These are phyloP conservation scores for Cetonia aurata DNA, from an alignment of 2,888 invertebrate species.

Conservation along the genomic window DNA sequence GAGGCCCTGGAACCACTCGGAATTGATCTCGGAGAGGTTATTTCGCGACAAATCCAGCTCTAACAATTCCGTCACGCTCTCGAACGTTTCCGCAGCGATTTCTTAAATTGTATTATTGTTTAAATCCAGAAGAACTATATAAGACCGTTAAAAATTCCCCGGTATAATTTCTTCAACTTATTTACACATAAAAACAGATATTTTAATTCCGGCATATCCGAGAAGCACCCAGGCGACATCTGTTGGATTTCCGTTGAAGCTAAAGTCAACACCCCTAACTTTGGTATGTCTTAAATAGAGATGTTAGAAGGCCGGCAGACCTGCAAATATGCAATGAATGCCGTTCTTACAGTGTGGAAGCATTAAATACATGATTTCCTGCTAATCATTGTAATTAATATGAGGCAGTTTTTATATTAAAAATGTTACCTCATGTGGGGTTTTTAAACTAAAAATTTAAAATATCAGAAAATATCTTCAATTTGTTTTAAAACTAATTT, in stretches of 20 bases:
- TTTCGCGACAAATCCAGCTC: slow-evolving; percentile 16
- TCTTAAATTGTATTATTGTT: slow-evolving; percentile 1
- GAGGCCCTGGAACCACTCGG: neutral
- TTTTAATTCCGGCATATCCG: slow-evolving; percentile 8
- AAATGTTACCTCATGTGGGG: too few relatives aligned
- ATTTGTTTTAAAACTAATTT: too few relatives aligned
- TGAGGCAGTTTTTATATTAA: too few relatives aligned
- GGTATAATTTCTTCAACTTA: neutral
- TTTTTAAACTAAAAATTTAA: too few relatives aligned
- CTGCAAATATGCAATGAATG: too few relatives aligned
- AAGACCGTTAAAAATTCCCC: slow-evolving; percentile 9
- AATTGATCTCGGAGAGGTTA: slow-evolving; percentile 1
- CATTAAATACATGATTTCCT: too few relatives aligned
- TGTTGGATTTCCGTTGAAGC: neutral
- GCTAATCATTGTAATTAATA: too few relatives aligned
- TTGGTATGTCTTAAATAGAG: slow-evolving; percentile 20
- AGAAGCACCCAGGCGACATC: slow-evolving; percentile 19
- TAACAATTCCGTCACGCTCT: slow-evolving; percentile 1
- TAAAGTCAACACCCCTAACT: slow-evolving; percentile 14
- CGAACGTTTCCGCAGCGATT: slow-evolving; percentile 16
- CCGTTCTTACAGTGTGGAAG: too few relatives aligned
- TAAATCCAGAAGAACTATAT: slow-evolving; percentile 4
- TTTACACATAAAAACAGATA: slow-evolving; percentile 5
- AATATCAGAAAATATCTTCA: too few relatives aligned
- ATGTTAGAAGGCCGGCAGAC: too few relatives aligned